Percentiles rank a stretch among this genome's conserved stretches.
phyloP scores from a whole-genome alignment of 1,140 invertebrate species.

The Tribolium madens region DNA sequence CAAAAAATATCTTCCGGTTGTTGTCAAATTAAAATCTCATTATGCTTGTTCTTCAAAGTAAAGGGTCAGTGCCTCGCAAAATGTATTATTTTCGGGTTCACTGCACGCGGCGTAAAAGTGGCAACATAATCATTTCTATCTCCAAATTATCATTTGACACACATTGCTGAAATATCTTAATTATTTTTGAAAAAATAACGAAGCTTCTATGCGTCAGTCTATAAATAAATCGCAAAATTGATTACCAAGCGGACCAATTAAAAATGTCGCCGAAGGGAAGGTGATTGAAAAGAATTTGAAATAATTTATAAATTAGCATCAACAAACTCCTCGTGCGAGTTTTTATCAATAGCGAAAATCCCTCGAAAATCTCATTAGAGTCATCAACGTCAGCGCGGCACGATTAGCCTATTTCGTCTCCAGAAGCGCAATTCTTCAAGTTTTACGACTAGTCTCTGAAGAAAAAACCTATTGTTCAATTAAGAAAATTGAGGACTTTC shows the following conservation, averaged over 20 bases:
- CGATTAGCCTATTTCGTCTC: background rate
- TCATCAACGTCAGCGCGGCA: no score
- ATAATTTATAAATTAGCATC: slow-evolving; percentile 32
- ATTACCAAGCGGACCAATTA: slow-evolving; percentile 1
- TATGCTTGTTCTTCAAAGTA: background rate
- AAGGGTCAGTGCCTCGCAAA: background rate
- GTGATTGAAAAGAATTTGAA: slow-evolving; percentile 10
- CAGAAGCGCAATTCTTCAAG: no score
- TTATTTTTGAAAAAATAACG: slow-evolving; percentile 23
- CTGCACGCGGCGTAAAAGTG: background rate
- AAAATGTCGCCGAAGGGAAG: slow-evolving; percentile 1
- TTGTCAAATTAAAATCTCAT: slow-evolving; percentile 9
- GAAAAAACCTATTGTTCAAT: no score
- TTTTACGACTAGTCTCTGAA: no score
- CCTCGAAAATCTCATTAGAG: no score
- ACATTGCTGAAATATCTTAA: slow-evolving; percentile 26
- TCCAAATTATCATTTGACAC: slow-evolving; percentile 1
- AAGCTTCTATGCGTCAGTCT: background rate
- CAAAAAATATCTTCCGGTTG: slow-evolving; percentile 13
- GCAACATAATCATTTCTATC: background rate
- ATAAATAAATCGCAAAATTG: slow-evolving; percentile 27
- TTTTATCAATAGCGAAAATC: background rate
- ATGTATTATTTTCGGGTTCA: background rate
- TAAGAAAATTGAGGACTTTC: no score
- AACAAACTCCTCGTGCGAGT: background rate